A percentile compares a stretch with the other conserved stretches of the same genome.
These are phyloP conservation scores for Drosophila subpulchrella DNA, from an alignment of 1,140 invertebrate genomes.

Conservation along the genomic window DNA sequence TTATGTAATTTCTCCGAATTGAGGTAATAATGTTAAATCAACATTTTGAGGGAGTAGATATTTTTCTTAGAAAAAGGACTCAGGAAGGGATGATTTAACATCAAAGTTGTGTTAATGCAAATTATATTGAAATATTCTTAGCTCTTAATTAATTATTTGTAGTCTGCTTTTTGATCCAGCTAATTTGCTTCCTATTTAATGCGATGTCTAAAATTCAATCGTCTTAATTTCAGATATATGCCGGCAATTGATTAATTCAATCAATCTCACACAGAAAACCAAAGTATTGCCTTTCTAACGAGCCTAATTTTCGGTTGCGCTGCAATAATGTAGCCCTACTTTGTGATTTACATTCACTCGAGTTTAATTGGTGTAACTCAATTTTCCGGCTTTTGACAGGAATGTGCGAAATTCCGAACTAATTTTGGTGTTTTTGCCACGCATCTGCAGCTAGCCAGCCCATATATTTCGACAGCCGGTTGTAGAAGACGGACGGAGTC, in stretches of 20 bases:
- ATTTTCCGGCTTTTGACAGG: conserved; percentile 29
- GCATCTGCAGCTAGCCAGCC: conserved; percentile 21
- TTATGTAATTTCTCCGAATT: conserved; percentile 5
- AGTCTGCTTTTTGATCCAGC: no score
- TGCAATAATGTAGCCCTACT: neutral
- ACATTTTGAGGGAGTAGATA: neutral
- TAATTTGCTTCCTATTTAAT: no score
- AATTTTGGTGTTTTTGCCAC: conserved; percentile 54
- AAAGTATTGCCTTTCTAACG: neutral
- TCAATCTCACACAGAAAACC: neutral
- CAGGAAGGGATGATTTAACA: no score
- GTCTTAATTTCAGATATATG: no score
- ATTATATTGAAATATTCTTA: no score
- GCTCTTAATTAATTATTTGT: no score
- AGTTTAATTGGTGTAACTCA: conserved; percentile 18
- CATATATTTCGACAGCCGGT: conserved; percentile 1
- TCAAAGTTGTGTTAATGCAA: no score
- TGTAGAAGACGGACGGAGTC: conserved; percentile 1
- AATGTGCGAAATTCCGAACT: conserved; percentile 50
- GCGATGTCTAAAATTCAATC: neutral
- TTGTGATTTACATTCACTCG: conserved; percentile 18
- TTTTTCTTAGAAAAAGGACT: neutral
- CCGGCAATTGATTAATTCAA: neutral
- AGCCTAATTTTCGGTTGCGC: neutral
- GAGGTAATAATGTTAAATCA: conserved; percentile 27